phyloP scores from a whole-genome alignment of 1,140 invertebrate species.

The Bombus sylvicola region DNA sequence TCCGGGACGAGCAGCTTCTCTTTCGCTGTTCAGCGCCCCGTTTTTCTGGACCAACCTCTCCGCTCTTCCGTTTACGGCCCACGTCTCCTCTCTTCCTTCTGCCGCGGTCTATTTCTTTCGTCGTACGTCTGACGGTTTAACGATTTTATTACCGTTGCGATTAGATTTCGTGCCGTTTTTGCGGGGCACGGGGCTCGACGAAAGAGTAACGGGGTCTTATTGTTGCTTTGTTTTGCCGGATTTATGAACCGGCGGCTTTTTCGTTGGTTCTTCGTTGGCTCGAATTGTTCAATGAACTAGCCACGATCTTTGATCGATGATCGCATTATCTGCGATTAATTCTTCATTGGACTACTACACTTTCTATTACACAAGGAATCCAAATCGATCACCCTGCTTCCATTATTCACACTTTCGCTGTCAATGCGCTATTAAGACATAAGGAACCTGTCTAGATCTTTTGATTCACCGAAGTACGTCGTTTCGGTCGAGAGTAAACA shows the following conservation, averaged over 20 bases:
- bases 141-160: slow-evolving; percentile 37
- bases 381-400: background rate
- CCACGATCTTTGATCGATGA: background rate
- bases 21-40: background rate
- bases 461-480: background rate
- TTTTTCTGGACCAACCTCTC: slow-evolving; percentile 25
- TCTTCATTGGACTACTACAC: no score
- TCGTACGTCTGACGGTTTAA: slow-evolving; percentile 5
- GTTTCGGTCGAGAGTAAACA: background rate
- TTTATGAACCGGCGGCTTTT: background rate
- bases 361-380: background rate
- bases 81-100: background rate
- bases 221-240: background rate
- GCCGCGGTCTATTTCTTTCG: slow-evolving; percentile 9
- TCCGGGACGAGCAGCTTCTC: slow-evolving; percentile 10
- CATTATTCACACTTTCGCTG: background rate
- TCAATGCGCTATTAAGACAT: no score
- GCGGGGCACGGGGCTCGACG: background rate
- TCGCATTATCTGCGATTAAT: background rate
- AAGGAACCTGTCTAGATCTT: no score
- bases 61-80: slow-evolving; percentile 1
- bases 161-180: slow-evolving; percentile 32
- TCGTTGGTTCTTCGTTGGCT: background rate
- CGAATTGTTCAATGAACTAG: no score
- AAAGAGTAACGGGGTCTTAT: background rate